These are phyloP conservation scores for Cossypha heuglini DNA, from an alignment of 2,797 vertebrate species.

Conservation along the genomic window DNA sequence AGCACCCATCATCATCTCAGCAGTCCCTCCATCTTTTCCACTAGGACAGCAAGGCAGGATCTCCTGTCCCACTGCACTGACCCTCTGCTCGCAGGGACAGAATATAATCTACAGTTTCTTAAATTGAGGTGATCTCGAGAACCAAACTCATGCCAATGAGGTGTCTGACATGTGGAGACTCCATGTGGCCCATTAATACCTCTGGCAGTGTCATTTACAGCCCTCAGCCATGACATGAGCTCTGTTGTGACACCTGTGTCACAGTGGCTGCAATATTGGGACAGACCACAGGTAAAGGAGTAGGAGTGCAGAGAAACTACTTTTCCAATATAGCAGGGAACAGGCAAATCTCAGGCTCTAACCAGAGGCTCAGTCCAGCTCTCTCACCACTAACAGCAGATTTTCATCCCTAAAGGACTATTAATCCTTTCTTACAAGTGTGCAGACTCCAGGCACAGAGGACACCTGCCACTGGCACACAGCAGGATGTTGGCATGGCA, in stretches of 20 bases:
- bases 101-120: not conserved
- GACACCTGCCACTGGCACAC: not conserved
- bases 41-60: not conserved
- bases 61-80: accelerated
- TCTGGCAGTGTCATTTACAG: not conserved
- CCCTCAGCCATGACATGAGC: not conserved
- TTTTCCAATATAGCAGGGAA: not conserved
- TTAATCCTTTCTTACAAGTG: not conserved
- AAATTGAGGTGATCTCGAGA: not conserved
- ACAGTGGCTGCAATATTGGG: accelerated
- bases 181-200: accelerated
- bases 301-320: not conserved
- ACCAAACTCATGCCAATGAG: not conserved
- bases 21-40: not conserved
- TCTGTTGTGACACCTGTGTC: accelerated
- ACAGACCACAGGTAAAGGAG: not conserved
- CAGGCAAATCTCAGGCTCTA: not conserved
- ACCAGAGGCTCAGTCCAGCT: not conserved
- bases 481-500: not conserved
- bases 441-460: not conserved
- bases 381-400: not conserved
- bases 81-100: not conserved
- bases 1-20: not conserved
- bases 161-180: not conserved
- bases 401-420: not conserved